Percentiles rank a stretch among this genome's conserved stretches.
Evolutionary conservation across 37 sponge, comb jelly and placozoan genomes (phyloP).

Genomic region (Crambe crambe): DNA sequence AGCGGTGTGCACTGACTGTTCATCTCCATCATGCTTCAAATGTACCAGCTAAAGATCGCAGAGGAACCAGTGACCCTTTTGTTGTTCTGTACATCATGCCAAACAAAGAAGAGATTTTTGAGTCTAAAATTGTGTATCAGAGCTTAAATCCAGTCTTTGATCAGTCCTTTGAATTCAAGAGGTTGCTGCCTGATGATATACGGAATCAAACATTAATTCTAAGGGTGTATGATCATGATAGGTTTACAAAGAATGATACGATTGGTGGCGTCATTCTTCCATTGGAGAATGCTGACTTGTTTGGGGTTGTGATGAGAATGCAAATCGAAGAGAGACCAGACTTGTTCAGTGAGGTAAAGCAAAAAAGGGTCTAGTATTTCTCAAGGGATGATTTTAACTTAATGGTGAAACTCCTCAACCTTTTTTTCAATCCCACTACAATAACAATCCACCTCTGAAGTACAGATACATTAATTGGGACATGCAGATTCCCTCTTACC

Average conservation of each 20-base stretch:
- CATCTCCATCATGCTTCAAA: conserved; percentile 36
- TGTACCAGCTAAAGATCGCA: conserved; percentile 23
- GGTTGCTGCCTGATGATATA: conserved; percentile 36
- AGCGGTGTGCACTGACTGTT: conserved; percentile 42
- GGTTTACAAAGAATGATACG: conserved; percentile 5
- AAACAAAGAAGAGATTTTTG: conserved; percentile 52
- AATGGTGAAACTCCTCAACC: not conserved
- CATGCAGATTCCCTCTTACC: no score
- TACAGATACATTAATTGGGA: no score
- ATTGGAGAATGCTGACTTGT: conserved; percentile 51
- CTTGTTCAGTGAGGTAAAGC: not conserved
- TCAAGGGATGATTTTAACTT: not conserved
- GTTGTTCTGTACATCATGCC: conserved; percentile 49
- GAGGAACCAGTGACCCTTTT: conserved; percentile 35
- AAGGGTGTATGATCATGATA: conserved; percentile 27
- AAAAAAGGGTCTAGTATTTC: no score
- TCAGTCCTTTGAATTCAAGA: conserved; percentile 67
- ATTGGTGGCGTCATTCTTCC: conserved; percentile 40
- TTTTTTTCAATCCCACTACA: no score
- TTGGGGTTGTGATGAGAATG: conserved; percentile 39
- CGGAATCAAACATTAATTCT: conserved; percentile 27
- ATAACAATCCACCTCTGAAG: no score
- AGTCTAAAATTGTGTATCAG: conserved; percentile 25
- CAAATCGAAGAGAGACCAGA: conserved; percentile 5
- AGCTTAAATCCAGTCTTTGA: conserved; percentile 41